phyloP scores from a whole-genome alignment of 37 sponge, comb jelly and placozoan genomes.

The Geodia barretti region DNA sequence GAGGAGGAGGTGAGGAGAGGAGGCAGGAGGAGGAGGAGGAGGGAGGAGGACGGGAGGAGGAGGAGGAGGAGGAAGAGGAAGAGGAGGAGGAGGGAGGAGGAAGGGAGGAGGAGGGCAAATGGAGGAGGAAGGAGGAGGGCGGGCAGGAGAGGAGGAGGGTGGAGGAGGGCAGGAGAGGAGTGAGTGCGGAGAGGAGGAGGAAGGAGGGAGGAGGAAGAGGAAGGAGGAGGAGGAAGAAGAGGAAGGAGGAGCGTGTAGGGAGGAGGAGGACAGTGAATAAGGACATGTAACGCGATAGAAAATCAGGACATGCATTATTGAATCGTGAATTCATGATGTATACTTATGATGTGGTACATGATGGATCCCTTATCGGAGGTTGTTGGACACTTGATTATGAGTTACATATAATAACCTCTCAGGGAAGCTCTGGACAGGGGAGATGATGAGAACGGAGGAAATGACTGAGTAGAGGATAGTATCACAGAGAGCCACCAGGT shows the following conservation, averaged over 20 bases:
- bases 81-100: not conserved
- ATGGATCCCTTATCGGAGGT: too few relatives aligned
- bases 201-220: not conserved
- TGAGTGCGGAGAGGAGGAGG: too few relatives aligned
- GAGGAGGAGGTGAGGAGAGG: not conserved
- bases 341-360: too few relatives aligned
- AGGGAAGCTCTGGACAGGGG: slow-evolving; percentile 83
- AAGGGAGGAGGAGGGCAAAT: not conserved
- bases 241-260: not conserved
- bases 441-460: slow-evolving; percentile 68
- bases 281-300: not conserved
- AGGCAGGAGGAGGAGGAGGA: slow-evolving; percentile 12
- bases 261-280: not conserved
- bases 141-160: not conserved
- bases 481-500: slow-evolving; percentile 84
- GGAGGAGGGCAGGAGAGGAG: not conserved
- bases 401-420: slow-evolving; percentile 57
- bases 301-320: too few relatives aligned
- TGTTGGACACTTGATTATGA: too few relatives aligned
- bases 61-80: not conserved
- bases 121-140: not conserved
- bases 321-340: too few relatives aligned
- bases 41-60: not conserved
- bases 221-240: not conserved
- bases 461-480: slow-evolving; percentile 63